These are phyloP conservation scores for Ammodytes marinus DNA, from an alignment of 2,113 vertebrate genomes.

Conservation along the genomic window DNA sequence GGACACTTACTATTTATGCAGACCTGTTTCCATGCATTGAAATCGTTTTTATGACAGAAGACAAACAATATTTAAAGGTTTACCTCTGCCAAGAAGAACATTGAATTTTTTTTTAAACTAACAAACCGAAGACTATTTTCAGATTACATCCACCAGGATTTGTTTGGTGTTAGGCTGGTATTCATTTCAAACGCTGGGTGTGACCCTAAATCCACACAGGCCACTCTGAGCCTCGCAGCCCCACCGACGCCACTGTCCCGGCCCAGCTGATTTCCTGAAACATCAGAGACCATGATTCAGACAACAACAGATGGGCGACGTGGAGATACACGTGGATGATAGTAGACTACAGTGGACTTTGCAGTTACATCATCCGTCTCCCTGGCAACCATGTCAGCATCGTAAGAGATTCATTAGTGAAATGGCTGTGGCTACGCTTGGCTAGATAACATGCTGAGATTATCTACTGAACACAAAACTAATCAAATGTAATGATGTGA, in stretches of 20 bases:
- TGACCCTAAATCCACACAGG: slow-evolving; percentile 58
- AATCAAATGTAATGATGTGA: not conserved
- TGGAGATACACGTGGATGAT: slow-evolving; percentile 25
- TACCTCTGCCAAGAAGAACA: slow-evolving; percentile 32
- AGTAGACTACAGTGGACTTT: not conserved
- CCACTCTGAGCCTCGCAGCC: slow-evolving; percentile 47
- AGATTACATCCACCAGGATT: slow-evolving; percentile 55
- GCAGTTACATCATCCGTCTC: slow-evolving; percentile 24
- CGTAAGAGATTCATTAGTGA: not conserved
- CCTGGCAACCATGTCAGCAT: slow-evolving; percentile 11
- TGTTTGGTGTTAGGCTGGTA: slow-evolving; percentile 58
- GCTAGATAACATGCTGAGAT: not conserved
- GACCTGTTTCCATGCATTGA: slow-evolving; percentile 8
- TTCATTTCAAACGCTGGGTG: slow-evolving; percentile 69
- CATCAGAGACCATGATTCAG: slow-evolving; percentile 50
- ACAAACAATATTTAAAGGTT: slow-evolving; percentile 32
- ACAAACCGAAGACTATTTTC: slow-evolving; percentile 44
- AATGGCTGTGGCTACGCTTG: not conserved
- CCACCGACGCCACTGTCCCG: slow-evolving; percentile 50
- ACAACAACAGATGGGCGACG: slow-evolving; percentile 54
- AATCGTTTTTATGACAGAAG: slow-evolving; percentile 35
- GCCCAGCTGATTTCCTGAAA: slow-evolving; percentile 57
- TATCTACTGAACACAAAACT: not conserved
- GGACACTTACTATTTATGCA: slow-evolving; percentile 25
- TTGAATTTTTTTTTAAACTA: not conserved